Evolutionary conservation across 2,113 vertebrate genomes (phyloP).

Genomic region (Choloepus hoffmanni): DNA sequence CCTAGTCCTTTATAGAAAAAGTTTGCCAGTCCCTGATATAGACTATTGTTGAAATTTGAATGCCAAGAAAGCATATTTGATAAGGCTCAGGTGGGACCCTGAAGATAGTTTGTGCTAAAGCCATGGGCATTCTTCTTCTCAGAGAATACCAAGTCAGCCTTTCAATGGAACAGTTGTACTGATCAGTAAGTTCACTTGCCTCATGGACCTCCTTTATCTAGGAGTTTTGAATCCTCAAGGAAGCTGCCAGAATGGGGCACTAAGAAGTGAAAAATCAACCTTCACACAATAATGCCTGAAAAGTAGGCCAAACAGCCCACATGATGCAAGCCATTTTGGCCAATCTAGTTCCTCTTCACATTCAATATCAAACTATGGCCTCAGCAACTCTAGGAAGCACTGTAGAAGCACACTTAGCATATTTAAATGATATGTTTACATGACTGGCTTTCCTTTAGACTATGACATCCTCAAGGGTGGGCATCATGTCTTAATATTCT

Average conservation of each 20-base stretch:
- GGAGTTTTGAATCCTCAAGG: not conserved
- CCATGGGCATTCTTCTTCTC: not conserved
- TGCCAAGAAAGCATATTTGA: not conserved
- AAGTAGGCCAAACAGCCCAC: not conserved
- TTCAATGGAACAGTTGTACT: not conserved
- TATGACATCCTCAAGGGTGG: not conserved
- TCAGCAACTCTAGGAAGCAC: conserved; percentile 1
- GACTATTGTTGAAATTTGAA: not conserved
- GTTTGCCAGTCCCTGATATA: not conserved
- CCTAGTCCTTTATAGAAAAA: not conserved
- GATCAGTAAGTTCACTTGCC: not conserved
- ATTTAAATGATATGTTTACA: not conserved
- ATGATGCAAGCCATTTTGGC: conserved; percentile 29
- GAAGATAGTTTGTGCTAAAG: not conserved
- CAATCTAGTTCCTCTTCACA: not conserved
- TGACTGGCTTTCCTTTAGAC: not conserved
- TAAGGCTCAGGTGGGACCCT: not conserved
- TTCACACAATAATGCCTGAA: not conserved
- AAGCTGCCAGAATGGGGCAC: not conserved
- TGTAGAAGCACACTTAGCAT: not conserved
- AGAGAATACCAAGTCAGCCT: not conserved
- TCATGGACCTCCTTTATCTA: not conserved
- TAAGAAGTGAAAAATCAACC: not conserved
- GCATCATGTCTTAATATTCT: not conserved
- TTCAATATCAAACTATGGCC: not conserved